Evolutionary conservation across 2,888 invertebrate species (phyloP), one percentile per base, ranked within the genome.

Genomic region (Ferrisia virgata): DNA sequence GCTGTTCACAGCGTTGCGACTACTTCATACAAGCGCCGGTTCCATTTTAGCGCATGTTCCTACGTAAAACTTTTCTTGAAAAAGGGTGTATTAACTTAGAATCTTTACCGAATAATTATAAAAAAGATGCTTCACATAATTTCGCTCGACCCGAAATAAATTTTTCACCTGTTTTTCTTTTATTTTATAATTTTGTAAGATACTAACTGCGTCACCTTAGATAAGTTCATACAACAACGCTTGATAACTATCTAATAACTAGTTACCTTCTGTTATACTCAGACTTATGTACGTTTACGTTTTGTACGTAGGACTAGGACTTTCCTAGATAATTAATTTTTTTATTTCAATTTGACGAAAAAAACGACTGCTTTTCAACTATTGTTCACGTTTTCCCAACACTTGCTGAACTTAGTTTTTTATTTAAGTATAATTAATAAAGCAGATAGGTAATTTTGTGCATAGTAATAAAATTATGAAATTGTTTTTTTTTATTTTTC

Each of bases 1-100:
- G 81, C 31, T 47, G 47, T 58, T 58, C 28, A 9, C 36, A 47
- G 6, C 11, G 36, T 18, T 76, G 6, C 8, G 8, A 18, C 28
- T n/a, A 43, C 47, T 13, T n/a, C n/a, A n/a, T n/a, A 31, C 33
- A 13, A 81, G 81, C 81, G 81, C 81, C 81, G 58, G 58, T 81
- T 81, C 81, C 36, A 53, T 81, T 81, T 81, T 36, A 22, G 81
- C 81, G 81, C 81, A 81, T 81, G 81, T 76, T 33, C 15, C 8
- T 76, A 36, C 9, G 13, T 53, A 8, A 18, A 76, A 18, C 22
- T 76, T 76, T 36, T 36, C 18, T 64, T 28, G 22, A 64, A 36
- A 76, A 76, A 76, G 72, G 72, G 72, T 76, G 36, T 36, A 76
- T 36, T 76, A 76, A 76, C 36, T 76, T 36, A 22, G 15, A 76